Percentiles rank a stretch among this genome's conserved stretches.
These are phyloP conservation scores for Hyppa rectilinea DNA, from an alignment of 2,888 invertebrate genomes.

Conservation along the genomic window DNA sequence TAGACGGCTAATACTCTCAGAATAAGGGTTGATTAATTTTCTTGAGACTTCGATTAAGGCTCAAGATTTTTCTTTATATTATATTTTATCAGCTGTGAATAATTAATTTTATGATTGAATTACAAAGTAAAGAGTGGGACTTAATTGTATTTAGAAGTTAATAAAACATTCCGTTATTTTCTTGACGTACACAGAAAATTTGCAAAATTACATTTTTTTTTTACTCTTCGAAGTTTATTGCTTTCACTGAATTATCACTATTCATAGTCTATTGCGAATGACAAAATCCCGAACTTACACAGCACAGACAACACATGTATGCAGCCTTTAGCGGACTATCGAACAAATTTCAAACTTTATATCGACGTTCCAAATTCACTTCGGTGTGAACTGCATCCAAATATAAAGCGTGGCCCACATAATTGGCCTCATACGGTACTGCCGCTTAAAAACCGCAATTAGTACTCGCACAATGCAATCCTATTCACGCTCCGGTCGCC, in stretches of 20 bases:
- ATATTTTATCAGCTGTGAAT: background rate
- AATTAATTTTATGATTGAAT: background rate
- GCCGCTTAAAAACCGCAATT: slow-evolving; percentile 69
- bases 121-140: background rate
- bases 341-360: background rate
- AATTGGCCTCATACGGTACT: slow-evolving; percentile 69
- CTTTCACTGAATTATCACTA: background rate
- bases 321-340: background rate
- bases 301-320: background rate
- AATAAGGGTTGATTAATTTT: slow-evolving; percentile 40
- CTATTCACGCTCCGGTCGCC: slow-evolving; percentile 54
- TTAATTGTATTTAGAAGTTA: background rate
- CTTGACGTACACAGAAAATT: background rate
- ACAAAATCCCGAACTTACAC: background rate
- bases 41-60: slow-evolving; percentile 8
- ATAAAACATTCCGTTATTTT: background rate
- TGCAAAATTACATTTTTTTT: too few relatives aligned
- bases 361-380: background rate
- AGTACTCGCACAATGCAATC: slow-evolving; percentile 64
- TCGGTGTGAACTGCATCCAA: slow-evolving; percentile 55
- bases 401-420: slow-evolving; percentile 67
- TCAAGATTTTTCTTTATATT: slow-evolving; percentile 2
- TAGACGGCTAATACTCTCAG: slow-evolving; percentile 15
- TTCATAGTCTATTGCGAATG: background rate
- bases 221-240: background rate